These are phyloP conservation scores for Crambe crambe DNA, from an alignment of 37 sponge, comb jelly and placozoan species.

Conservation along the genomic window DNA sequence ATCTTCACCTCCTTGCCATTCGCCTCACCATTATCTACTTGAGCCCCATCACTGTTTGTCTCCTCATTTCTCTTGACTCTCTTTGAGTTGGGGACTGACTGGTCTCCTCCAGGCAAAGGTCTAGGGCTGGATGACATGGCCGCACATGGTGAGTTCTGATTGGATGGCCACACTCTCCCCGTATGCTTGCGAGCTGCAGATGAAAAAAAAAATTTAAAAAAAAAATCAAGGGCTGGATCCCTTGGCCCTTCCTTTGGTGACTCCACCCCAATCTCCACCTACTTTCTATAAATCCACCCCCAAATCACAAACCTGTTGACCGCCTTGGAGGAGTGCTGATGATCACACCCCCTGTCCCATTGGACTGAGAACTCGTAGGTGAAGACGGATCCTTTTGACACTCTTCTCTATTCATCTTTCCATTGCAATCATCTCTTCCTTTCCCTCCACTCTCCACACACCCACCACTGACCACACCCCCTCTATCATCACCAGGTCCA, in stretches of 20 bases:
- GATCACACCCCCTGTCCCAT: not conserved
- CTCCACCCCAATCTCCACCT: too few relatives aligned
- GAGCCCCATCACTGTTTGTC: not conserved
- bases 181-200: slow-evolving; percentile 52
- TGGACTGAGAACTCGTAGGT: not conserved
- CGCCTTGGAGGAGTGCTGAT: slow-evolving; percentile 59
- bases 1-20: not conserved
- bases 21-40: not conserved
- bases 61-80: not conserved
- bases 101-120: not conserved
- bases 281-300: too few relatives aligned
- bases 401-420: not conserved
- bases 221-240: not conserved
- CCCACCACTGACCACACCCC: not conserved
- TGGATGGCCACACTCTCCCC: slow-evolving; percentile 16
- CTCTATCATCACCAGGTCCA: not conserved
- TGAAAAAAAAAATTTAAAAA: not conserved
- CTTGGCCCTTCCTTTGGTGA: not conserved
- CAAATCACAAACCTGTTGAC: slow-evolving; percentile 37
- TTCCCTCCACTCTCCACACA: not conserved
- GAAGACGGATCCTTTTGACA: not conserved
- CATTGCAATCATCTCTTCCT: not conserved
- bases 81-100: not conserved
- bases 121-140: not conserved
- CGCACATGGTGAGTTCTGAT: not conserved